A percentile compares a stretch with the other conserved stretches of the same genome.
Evolutionary conservation across 1,140 invertebrate species (phyloP).

Genomic region (Dreissena polymorpha): DNA sequence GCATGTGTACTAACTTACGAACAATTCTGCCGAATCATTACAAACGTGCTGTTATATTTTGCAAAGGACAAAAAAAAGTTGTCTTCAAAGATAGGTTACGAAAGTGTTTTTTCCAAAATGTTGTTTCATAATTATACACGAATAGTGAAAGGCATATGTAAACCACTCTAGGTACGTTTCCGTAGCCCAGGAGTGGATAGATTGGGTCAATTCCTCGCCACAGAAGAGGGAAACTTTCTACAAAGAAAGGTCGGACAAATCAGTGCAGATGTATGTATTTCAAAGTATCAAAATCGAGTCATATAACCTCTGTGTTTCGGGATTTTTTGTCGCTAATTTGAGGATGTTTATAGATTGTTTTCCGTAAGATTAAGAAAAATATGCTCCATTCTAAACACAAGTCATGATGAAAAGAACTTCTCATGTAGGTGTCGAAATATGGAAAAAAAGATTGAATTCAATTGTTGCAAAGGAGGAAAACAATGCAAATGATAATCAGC

Average conservation of each 20-base stretch:
- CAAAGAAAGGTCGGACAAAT: conserved; percentile 31
- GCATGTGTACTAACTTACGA: too few relatives aligned
- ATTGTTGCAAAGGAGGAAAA: too few relatives aligned
- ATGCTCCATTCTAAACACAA: neutral
- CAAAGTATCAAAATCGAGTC: neutral
- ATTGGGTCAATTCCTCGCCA: conserved; percentile 71
- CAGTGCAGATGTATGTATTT: conserved; percentile 17
- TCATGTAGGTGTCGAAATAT: neutral
- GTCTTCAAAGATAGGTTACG: too few relatives aligned
- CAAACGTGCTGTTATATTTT: too few relatives aligned
- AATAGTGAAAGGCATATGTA: too few relatives aligned
- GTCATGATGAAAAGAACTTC: neutral
- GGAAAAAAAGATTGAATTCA: too few relatives aligned
- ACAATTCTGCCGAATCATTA: too few relatives aligned
- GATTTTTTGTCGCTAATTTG: conserved; percentile 1
- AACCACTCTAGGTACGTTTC: conserved; percentile 60
- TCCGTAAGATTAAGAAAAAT: neutral
- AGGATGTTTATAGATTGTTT: neutral
- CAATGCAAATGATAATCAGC: neutral
- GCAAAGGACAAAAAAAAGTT: too few relatives aligned
- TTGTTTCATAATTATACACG: too few relatives aligned
- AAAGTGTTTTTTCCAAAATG: too few relatives aligned
- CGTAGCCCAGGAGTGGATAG: conserved; percentile 69
- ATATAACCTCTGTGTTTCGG: neutral
- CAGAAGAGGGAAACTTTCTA: conserved; percentile 69